Base-by-base conservation (phyloP, 2,113 vertebrate genomes). In the Strix aluco region DNA sequence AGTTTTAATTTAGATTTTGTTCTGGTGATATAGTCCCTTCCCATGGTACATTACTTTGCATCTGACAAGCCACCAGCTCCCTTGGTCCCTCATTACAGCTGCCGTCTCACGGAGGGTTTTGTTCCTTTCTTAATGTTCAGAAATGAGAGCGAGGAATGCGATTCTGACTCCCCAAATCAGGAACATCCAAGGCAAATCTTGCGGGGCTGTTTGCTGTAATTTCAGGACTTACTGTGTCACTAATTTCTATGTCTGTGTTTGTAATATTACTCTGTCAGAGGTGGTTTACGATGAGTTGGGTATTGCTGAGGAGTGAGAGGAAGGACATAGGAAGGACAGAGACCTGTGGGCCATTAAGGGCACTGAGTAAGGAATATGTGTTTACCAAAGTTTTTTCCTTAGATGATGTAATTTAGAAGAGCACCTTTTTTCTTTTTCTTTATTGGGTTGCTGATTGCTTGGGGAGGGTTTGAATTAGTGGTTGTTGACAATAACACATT, bases 1-100 rank as follows among this genome's bases (percentile, higher is more conserved):
- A 87, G 90, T 88, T 97, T 97, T 97, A 94, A 97, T 97, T 97
- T 88, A 65, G 96, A 57, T 72, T 89, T 92, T 70, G 88, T 96
- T 96, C 81, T 95, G 95, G 96, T 75, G 93, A 44, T 94, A 32
- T 27, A 81, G 80, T 90, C 92, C 93, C 86, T 94, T 96, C 92
- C 95, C 73, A 21, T 88, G 93, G 96, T 90, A 88, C 86, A 30
- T 96, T 85, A 66, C 91, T 96, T 88, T 91, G 94, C 75, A 44
- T 93, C 93, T 93, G 96, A 62, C 88, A 65, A 90, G 92, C 63
- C 88, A 38, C 62, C n/a, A 49, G 90, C 91, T 96, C 93, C 88
- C 85, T 79, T 19, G 71, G 90, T 77, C 94, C 95, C 91, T 97
- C 54, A 3, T 95, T 93, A 70, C 49, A 80, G 94, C 95, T 81